A percentile compares a stretch with the other conserved stretches of the same genome.
Evolutionary conservation across 2,888 invertebrate species (phyloP).

Genomic region (Callyntrura guangdongensis): DNA sequence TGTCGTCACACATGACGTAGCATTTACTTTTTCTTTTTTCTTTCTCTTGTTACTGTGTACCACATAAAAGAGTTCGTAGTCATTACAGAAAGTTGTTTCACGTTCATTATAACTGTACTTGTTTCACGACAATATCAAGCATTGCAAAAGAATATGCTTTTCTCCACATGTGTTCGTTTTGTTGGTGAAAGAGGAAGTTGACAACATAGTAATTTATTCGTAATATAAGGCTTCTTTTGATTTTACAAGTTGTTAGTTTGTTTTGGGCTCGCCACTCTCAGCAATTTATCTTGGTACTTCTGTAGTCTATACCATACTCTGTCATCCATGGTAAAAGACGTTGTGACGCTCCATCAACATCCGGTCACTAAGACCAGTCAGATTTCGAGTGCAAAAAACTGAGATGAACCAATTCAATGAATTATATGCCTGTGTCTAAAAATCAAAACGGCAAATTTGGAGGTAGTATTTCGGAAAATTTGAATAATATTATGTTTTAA

Average conservation of each 20-base stretch:
- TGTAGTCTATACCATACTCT: background rate
- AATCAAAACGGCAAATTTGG: too few species aligned
- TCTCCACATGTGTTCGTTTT: slow-evolving; percentile 67
- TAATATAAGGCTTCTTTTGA: slow-evolving; percentile 29
- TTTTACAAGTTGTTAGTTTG: slow-evolving; percentile 51
- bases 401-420: too few species aligned
- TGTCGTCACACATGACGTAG: slow-evolving; percentile 42
- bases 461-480: too few species aligned
- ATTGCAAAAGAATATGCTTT: slow-evolving; percentile 31
- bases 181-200: slow-evolving; percentile 28
- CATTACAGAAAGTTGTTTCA: slow-evolving; percentile 15
- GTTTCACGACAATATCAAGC: background rate
- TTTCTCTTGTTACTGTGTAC: slow-evolving; percentile 37
- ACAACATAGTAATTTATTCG: background rate
- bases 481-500: too few species aligned
- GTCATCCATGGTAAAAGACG: too few species aligned
- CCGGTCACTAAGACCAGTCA: background rate
- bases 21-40: slow-evolving; percentile 29
- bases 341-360: too few species aligned
- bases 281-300: slow-evolving; percentile 5
- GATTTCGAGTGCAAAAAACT: background rate
- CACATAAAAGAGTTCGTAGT: background rate
- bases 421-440: too few species aligned
- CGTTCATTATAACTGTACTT: slow-evolving; percentile 8
- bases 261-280: slow-evolving; percentile 28